These are phyloP conservation scores for Allacma fusca DNA, from an alignment of 2,888 invertebrate genomes.

Conservation along the genomic window DNA sequence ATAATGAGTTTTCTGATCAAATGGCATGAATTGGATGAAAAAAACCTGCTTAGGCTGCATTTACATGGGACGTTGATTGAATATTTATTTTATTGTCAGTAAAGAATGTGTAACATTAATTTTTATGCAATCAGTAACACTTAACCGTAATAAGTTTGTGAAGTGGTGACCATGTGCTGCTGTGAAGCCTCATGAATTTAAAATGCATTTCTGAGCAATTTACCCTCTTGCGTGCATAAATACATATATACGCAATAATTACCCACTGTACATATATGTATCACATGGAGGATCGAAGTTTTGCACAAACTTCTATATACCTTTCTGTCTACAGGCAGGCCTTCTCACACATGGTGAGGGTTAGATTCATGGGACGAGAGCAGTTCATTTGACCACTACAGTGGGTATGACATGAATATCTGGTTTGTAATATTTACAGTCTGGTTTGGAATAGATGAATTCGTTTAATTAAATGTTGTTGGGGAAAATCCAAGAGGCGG, in stretches of 20 bases:
- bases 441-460: too few relatives aligned
- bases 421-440: too few relatives aligned
- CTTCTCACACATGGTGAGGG: too few relatives aligned
- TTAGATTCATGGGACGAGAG: too few relatives aligned
- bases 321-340: too few relatives aligned
- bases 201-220: not conserved
- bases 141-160: constrained; percentile 17
- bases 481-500: too few relatives aligned
- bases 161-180: constrained; percentile 1
- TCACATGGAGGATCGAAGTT: too few relatives aligned
- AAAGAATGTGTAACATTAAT: constrained; percentile 18
- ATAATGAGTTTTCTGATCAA: constrained; percentile 6
- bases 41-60: not conserved
- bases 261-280: not conserved
- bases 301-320: too few relatives aligned
- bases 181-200: not conserved
- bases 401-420: too few relatives aligned
- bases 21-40: not conserved
- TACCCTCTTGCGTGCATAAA: not conserved
- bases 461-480: too few relatives aligned
- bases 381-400: too few relatives aligned
- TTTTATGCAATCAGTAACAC: constrained; percentile 31
- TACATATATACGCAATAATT: not conserved
- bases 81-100: constrained; percentile 1
- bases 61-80: not conserved